phyloP scores from a whole-genome alignment of 1,140 invertebrate genomes.

The Leptinotarsa texana region DNA sequence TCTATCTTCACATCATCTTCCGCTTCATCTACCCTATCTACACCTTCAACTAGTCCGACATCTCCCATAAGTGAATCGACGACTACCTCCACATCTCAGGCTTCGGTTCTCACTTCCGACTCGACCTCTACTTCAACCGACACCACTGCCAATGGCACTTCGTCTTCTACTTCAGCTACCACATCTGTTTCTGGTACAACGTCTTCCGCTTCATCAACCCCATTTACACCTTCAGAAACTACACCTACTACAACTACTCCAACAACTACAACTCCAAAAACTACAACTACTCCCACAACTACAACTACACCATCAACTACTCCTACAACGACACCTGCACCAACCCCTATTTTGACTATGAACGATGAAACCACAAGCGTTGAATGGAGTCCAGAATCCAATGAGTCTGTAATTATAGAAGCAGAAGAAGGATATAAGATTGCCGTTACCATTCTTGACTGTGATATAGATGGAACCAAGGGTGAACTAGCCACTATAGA shows the following conservation, averaged over 20 bases:
- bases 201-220: neutral
- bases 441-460: neutral
- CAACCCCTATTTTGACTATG: neutral
- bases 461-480: slow-evolving; percentile 2
- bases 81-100: too few relatives aligned
- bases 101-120: too few relatives aligned
- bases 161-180: neutral
- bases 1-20: neutral
- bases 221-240: neutral
- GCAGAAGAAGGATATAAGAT: slow-evolving; percentile 11
- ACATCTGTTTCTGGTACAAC: neutral
- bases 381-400: slow-evolving; percentile 4
- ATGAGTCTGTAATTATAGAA: slow-evolving; percentile 12
- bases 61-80: too few relatives aligned
- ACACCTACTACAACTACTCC: neutral
- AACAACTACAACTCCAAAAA: neutral
- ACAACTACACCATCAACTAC: neutral
- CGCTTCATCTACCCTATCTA: too few relatives aligned
- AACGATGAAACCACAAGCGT: neutral
- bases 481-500: neutral
- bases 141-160: neutral
- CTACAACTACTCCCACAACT: neutral
- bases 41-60: too few relatives aligned
- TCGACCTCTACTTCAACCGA: neutral
- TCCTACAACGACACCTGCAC: neutral